Conservation (phyloP, 2,888 invertebrate species). For the Trissolcus brochymenae region DNA sequence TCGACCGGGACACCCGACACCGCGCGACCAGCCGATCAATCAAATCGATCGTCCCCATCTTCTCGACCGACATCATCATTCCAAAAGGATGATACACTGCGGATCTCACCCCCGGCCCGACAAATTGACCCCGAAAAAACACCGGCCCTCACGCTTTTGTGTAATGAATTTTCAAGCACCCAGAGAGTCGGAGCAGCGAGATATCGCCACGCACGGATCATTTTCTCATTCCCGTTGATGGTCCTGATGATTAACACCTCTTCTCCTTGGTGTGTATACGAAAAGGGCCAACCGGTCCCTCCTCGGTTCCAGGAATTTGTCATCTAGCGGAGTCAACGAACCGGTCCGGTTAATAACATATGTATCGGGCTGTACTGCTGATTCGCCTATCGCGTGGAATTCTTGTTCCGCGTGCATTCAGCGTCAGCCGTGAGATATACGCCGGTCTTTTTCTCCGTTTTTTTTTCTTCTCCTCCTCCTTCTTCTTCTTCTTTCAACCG, state of each 20-base stretch:
- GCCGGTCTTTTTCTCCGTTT: constrained; percentile 29
- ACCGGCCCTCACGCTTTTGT: too few relatives aligned
- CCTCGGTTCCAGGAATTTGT: constrained; percentile 47
- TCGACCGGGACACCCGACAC: neutral
- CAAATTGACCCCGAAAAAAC: too few relatives aligned
- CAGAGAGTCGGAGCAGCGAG: too few relatives aligned
- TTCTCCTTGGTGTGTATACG: too few relatives aligned
- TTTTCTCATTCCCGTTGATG: too few relatives aligned
- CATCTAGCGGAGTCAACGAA: constrained; percentile 53
- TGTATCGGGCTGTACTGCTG: constrained; percentile 32
- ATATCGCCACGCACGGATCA: too few relatives aligned
- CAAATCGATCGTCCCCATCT: neutral
- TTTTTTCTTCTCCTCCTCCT: constrained; percentile 21
- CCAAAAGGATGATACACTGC: too few relatives aligned
- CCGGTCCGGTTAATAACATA: constrained; percentile 46
- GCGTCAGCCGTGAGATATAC: constrained; percentile 53
- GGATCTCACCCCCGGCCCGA: too few relatives aligned
- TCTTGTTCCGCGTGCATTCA: constrained; percentile 54
- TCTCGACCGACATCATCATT: neutral
- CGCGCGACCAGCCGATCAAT: neutral
- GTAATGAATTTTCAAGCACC: too few relatives aligned
- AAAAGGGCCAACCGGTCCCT: constrained; percentile 34
- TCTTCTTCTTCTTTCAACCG: too few relatives aligned
- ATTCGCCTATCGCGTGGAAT: constrained; percentile 41
- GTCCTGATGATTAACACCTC: constrained; percentile 46